phyloP scores from a whole-genome alignment of 2,797 vertebrate species.

The Schizothorax lantsangensis region DNA sequence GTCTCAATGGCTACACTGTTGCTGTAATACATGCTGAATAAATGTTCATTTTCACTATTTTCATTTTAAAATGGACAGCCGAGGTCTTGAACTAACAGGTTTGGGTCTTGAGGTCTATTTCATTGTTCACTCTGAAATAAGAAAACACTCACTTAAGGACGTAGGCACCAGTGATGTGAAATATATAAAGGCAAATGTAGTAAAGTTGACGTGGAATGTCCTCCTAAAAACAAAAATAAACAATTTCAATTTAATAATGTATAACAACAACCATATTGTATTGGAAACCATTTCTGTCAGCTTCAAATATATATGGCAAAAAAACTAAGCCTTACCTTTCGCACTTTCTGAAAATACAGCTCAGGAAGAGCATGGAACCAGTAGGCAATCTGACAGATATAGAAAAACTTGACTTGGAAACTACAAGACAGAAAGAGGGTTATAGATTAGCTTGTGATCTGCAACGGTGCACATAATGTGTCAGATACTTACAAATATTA shows the following conservation, averaged over 20 bases:
- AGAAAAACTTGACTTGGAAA: constrained; percentile 92
- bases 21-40: neutral
- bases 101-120: neutral
- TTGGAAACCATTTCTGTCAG: neutral
- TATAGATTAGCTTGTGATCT: neutral
- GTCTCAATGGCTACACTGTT: neutral
- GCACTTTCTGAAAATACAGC: constrained; percentile 87
- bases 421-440: constrained; percentile 68
- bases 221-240: constrained; percentile 74
- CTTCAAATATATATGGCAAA: neutral
- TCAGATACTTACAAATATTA: neutral
- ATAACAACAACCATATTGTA: neutral
- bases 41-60: neutral
- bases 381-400: constrained; percentile 89
- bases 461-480: neutral
- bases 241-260: neutral
- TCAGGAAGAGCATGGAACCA: constrained; percentile 87
- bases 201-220: constrained; percentile 88
- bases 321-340: constrained; percentile 76
- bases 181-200: constrained; percentile 87
- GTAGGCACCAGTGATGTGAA: constrained; percentile 87
- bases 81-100: neutral
- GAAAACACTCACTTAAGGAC: constrained; percentile 83
- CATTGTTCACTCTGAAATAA: neutral
- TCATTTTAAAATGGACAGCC: neutral